Percentiles rank a stretch among this genome's conserved stretches.
Evolutionary conservation across 1,140 invertebrate species (phyloP).

Genomic region (Pseudomyrmex concolor): DNA sequence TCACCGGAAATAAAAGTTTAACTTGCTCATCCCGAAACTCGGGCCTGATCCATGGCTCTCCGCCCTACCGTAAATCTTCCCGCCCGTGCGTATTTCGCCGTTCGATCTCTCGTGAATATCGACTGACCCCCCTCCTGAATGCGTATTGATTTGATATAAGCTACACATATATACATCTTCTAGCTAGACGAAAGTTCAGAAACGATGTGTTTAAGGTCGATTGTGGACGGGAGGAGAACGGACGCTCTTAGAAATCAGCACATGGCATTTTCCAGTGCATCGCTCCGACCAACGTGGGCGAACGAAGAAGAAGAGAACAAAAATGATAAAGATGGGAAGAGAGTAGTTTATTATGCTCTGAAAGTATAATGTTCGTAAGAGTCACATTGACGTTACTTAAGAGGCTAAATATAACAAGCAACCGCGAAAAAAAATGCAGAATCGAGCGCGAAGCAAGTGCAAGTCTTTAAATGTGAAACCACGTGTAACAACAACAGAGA

Average conservation of each 20-base stretch:
- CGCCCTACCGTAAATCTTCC: conserved; percentile 63
- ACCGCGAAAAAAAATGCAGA: neutral
- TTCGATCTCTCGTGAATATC: conserved; percentile 66
- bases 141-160: conserved; percentile 43
- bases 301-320: neutral
- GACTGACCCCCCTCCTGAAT: conserved; percentile 55
- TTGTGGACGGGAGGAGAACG: neutral
- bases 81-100: conserved; percentile 59
- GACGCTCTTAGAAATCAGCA: conserved; percentile 46
- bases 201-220: conserved; percentile 43
- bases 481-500: neutral
- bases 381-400: conserved; percentile 10
- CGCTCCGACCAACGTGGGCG: conserved; percentile 12
- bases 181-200: conserved; percentile 42
- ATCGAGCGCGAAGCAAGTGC: neutral
- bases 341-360: neutral
- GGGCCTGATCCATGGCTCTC: conserved; percentile 61
- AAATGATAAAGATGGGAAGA: neutral
- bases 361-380: conserved; percentile 9
- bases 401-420: conserved; percentile 8
- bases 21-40: conserved; percentile 50
- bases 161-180: neutral
- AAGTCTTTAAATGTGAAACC: neutral
- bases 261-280: conserved; percentile 38
- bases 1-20: conserved; percentile 70